A percentile compares a stretch with the other conserved stretches of the same genome.
These are phyloP conservation scores for Passer montanus DNA, from an alignment of 2,113 vertebrate species.

Conservation along the genomic window DNA sequence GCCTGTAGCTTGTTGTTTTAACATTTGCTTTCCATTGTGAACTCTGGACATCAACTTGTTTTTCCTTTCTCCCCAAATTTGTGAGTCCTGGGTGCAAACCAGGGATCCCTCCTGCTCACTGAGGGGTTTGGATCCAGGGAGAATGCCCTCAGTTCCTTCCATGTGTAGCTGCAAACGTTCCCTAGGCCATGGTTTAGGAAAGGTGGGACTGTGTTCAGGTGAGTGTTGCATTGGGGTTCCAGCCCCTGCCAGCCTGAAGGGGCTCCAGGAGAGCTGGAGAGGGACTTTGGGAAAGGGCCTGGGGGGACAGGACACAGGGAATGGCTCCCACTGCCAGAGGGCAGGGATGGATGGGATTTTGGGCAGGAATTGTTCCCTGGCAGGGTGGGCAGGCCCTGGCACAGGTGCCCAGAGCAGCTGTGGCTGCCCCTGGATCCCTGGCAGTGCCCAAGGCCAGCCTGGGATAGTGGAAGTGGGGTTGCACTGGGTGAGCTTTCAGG, in stretches of 20 bases:
- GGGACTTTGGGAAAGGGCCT: neutral
- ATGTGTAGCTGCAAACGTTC: neutral
- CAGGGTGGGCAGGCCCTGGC: neutral
- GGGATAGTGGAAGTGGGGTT: neutral
- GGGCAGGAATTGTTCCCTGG: neutral
- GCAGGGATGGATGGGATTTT: rapidly evolving
- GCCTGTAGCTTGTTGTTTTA: slow-evolving; percentile 28
- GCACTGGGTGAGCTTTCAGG: neutral
- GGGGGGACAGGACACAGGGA: neutral
- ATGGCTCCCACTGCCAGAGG: neutral
- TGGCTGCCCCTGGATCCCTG: neutral
- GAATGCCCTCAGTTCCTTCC: neutral
- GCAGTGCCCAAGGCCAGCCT: rapidly evolving
- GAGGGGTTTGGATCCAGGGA: neutral
- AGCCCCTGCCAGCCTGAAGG: neutral
- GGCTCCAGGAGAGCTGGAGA: neutral
- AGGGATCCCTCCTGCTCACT: neutral
- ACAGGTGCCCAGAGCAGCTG: neutral
- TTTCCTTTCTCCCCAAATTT: neutral
- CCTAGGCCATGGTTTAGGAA: neutral
- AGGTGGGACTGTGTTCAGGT: neutral
- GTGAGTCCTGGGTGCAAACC: neutral
- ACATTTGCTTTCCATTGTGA: slow-evolving; percentile 1
- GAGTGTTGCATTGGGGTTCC: neutral
- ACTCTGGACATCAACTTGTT: neutral